phyloP scores from a whole-genome alignment of 2,888 invertebrate genomes.

The Seira sanloemensis region DNA sequence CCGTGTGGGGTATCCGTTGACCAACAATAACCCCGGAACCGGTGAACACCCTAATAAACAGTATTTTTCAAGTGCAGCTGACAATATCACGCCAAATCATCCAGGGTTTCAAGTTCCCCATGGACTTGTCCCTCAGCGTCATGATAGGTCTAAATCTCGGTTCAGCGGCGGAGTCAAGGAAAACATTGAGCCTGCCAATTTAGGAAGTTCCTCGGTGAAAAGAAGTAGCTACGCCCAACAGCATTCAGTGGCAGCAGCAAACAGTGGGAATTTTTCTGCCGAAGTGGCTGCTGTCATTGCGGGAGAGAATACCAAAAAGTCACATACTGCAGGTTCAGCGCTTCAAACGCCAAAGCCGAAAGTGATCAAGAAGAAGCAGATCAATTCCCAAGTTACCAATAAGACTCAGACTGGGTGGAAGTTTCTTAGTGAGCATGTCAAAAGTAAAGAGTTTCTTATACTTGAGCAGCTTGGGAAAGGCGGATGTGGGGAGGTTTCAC shows the following conservation, averaged over 20 bases:
- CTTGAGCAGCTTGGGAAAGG: slow-evolving; percentile 88
- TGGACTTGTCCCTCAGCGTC: not conserved
- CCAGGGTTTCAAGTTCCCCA: slow-evolving; percentile 27
- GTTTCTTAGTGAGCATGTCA: slow-evolving; percentile 78
- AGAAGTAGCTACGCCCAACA: not conserved
- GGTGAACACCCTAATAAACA: not conserved
- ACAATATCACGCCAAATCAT: slow-evolving; percentile 31
- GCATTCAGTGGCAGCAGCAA: not conserved
- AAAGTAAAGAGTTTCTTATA: slow-evolving; percentile 84
- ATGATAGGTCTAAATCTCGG: not conserved
- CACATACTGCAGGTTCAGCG: not conserved
- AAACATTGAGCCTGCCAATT: slow-evolving; percentile 34
- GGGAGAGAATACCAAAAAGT: not conserved
- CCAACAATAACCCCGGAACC: not conserved
- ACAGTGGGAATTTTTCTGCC: slow-evolving; percentile 22
- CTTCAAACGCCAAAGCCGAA: slow-evolving; percentile 35
- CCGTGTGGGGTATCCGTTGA: not conserved
- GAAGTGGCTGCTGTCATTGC: slow-evolving; percentile 43
- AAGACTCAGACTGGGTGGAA: slow-evolving; percentile 60
- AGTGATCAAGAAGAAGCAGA: slow-evolving; percentile 26
- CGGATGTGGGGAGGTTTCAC: slow-evolving; percentile 90
- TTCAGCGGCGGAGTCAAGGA: slow-evolving; percentile 7
- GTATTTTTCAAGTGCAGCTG: slow-evolving; percentile 11
- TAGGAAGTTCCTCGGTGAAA: not conserved
- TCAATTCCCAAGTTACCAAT: not conserved